Evolutionary conservation across 2,888 invertebrate species (phyloP).

Genomic region (Drosophila suboccidentalis): DNA sequence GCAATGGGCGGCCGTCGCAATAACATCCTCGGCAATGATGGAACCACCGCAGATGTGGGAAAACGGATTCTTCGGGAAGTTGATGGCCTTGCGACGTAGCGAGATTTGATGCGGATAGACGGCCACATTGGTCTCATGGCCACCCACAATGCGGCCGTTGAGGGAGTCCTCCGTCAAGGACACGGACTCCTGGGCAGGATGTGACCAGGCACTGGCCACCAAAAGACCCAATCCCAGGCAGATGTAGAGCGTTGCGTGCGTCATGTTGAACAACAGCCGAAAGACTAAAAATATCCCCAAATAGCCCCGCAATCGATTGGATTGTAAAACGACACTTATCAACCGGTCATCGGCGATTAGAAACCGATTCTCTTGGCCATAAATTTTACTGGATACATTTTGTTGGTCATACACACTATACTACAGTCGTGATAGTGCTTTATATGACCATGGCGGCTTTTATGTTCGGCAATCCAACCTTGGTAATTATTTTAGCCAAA

Average conservation of each 20-base stretch:
- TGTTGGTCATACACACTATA: constrained; percentile 7
- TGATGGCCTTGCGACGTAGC: constrained; percentile 67
- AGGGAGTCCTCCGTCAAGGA: constrained; percentile 1
- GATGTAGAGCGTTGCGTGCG: constrained; percentile 27
- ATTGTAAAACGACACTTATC: constrained; percentile 46
- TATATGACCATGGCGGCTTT: constrained; percentile 17
- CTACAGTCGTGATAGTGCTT: constrained; percentile 27
- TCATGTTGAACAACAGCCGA: constrained; percentile 46
- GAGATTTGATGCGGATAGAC: constrained; percentile 78
- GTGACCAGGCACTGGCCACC: constrained; percentile 9
- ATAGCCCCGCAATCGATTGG: background rate
- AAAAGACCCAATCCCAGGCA: constrained; percentile 28
- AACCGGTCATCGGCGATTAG: constrained; percentile 41
- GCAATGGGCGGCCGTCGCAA: constrained; percentile 83
- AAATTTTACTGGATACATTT: constrained; percentile 47
- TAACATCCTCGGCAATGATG: constrained; percentile 44
- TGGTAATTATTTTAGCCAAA: constrained; percentile 17
- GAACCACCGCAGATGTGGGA: constrained; percentile 81
- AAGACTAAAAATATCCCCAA: constrained; percentile 41
- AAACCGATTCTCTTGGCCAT: constrained; percentile 17
- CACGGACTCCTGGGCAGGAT: constrained; percentile 47
- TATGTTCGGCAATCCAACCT: constrained; percentile 56
- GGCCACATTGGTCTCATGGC: constrained; percentile 62
- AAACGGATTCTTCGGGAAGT: constrained; percentile 41
- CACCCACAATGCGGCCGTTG: constrained; percentile 80